These are phyloP conservation scores for Coregonus sp. DNA, from an alignment of 2,797 vertebrate species.

Conservation along the genomic window DNA sequence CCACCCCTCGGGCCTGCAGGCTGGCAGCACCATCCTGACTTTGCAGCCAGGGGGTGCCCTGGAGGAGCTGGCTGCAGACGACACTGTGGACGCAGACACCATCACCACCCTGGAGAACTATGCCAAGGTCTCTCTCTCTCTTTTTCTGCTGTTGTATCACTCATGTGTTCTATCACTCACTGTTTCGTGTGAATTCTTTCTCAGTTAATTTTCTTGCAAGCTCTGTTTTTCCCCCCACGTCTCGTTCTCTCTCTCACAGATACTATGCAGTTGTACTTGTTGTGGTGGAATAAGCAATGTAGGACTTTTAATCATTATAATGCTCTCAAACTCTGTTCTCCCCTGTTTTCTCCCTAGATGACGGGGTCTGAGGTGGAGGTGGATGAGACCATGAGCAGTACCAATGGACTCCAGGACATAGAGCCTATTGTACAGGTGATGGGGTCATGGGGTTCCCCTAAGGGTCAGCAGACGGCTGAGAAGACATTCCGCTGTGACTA, in stretches of 20 bases:
- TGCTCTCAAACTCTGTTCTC: too few species aligned
- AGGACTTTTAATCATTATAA: not conserved
- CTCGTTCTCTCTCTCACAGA: not conserved
- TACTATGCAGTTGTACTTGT: not conserved
- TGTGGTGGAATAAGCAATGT: constrained; percentile 3
- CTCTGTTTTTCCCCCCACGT: not conserved
- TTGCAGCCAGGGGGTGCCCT: constrained; percentile 59
- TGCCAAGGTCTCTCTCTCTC: constrained; percentile 43
- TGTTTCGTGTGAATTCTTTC: not conserved
- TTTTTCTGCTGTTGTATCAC: not conserved
- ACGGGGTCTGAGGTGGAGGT: constrained; percentile 34
- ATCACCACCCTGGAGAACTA: constrained; percentile 69
- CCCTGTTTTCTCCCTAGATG: constrained; percentile 24
- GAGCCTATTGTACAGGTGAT: not conserved
- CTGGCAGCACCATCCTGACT: constrained; percentile 64
- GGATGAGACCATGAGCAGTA: constrained; percentile 40
- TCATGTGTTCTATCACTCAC: too few species aligned
- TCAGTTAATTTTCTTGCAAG: too few species aligned
- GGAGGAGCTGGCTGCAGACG: constrained; percentile 63
- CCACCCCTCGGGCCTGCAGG: constrained; percentile 59
- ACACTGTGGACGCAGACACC: constrained; percentile 52
- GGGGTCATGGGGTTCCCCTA: constrained; percentile 43
- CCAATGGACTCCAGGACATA: constrained; percentile 34
- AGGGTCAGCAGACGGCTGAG: constrained; percentile 64
- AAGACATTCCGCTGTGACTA: constrained; percentile 77